Conservation (phyloP, 1,140 invertebrate genomes). For the Atta colombica region DNA sequence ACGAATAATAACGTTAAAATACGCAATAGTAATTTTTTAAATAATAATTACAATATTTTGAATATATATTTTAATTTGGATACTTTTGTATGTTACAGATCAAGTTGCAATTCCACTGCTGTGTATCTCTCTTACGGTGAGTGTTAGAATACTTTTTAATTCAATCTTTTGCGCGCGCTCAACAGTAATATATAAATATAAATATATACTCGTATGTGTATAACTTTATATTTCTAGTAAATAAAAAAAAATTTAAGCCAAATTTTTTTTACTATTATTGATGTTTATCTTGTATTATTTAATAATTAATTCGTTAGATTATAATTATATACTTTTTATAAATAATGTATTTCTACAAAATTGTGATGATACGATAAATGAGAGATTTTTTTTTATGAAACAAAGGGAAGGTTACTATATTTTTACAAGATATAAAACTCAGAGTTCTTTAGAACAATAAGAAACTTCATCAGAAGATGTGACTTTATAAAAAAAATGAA, state of each 20-base stretch:
- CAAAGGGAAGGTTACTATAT: not conserved
- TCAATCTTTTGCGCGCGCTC: not conserved
- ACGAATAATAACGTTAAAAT: not conserved
- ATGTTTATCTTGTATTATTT: not conserved
- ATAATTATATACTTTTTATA: not conserved
- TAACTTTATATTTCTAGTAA: not conserved
- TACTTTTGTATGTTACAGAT: slow-evolving; percentile 15
- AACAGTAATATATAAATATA: not conserved
- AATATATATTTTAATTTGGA: not conserved
- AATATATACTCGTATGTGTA: not conserved
- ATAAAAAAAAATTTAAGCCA: not conserved
- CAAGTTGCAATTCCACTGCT: not conserved
- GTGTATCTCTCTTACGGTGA: not conserved
- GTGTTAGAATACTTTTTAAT: not conserved
- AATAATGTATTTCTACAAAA: not conserved
- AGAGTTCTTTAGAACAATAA: not conserved
- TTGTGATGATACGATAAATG: not conserved
- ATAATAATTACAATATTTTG: not conserved
- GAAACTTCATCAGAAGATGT: not conserved
- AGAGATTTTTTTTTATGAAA: not conserved
- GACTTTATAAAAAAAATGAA: not conserved
- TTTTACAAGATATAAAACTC: not conserved
- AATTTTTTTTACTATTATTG: not conserved
- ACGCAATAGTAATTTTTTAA: not conserved
- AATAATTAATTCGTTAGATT: not conserved